Base-by-base conservation (phyloP, 2,888 invertebrate species). In the Nephrotoma appendiculata region DNA sequence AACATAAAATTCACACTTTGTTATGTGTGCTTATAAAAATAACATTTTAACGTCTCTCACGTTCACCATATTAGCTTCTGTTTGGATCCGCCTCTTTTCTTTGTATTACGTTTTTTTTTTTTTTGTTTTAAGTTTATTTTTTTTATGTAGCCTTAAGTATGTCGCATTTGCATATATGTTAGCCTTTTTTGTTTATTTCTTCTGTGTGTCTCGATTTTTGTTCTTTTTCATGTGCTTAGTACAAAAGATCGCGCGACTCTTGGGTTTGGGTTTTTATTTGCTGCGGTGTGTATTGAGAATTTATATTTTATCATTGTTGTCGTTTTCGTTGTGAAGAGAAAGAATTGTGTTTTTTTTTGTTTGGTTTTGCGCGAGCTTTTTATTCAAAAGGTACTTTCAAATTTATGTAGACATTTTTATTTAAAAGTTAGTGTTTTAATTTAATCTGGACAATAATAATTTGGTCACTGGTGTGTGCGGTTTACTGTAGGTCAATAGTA, bases 1-100 rank as follows among this genome's bases (percentile, higher is more conserved):
- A 84, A 42, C 84, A 84, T 84, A 42, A 84, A 42, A 42, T 43
- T 42, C 84, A 84, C 84, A 84, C 43, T 84, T 84, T 84, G 41
- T 84, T 42, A 42, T 84, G 84, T 84, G 52, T 15, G 52, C 15
- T n/a, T 57, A 71, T 71, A 31, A 71, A 71, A 71, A 71, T 31
- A 71, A 71, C 42, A 84, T 84, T 84, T 84, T 84, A 84, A 84
- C 84, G 84, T 84, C 84, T 71, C 71, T 84, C 84, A 84, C 84
- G 84, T 84, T 84, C 84, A 84, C 41, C 84, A 43, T 84, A 84
- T 84, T 84, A 84, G 84, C 84, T 84, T 84, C 84, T 84, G 84
- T 84, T 84, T 84, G 84, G 84, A 84, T 84, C 41, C 84, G 84
- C 84, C 84, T 84, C 84, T 43, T 84, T 84, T 71, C 71, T 71